These are phyloP conservation scores for Apostichopus californicus DNA, from an alignment of 35 echinoderm and acorn worm species.

Conservation along the genomic window DNA sequence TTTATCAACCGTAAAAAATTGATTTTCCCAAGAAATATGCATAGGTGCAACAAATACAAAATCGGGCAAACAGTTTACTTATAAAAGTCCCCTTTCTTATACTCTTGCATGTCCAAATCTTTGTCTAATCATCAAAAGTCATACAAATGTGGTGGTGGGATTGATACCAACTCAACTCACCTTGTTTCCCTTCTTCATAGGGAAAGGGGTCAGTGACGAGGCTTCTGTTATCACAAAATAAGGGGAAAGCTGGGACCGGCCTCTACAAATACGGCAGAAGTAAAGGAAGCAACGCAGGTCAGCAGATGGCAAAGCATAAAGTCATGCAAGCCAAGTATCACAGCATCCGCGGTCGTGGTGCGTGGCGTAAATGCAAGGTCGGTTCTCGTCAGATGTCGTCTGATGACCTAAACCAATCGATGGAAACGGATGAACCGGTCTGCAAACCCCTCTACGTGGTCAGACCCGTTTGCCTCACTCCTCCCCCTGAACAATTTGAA, in stretches of 20 bases:
- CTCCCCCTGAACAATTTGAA: slow-evolving; percentile 70
- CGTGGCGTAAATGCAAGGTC: slow-evolving; percentile 35
- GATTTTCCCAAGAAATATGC: no score
- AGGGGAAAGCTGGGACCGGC: neutral
- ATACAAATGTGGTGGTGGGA: neutral
- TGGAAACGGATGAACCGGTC: slow-evolving; percentile 54
- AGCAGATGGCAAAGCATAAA: slow-evolving; percentile 79
- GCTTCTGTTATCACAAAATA: slow-evolving; percentile 31
- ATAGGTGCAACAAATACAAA: no score
- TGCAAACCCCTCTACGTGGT: slow-evolving; percentile 76
- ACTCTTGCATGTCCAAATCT: neutral
- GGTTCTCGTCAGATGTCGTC: neutral
- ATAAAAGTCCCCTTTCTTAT: no score
- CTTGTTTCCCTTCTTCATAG: slow-evolving; percentile 39
- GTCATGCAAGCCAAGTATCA: slow-evolving; percentile 78
- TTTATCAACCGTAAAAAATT: no score
- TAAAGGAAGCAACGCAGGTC: slow-evolving; percentile 21
- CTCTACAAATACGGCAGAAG: slow-evolving; percentile 24
- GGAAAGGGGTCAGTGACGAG: slow-evolving; percentile 39
- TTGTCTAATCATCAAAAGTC: neutral
- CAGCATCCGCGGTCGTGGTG: slow-evolving; percentile 55
- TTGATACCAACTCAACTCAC: neutral
- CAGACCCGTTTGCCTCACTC: slow-evolving; percentile 71
- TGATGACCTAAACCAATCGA: neutral
- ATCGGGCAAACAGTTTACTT: no score